A percentile compares a stretch with the other conserved stretches of the same genome.
phyloP scores from a whole-genome alignment of 2,113 vertebrate genomes.

The Chinchilla lanigera region DNA sequence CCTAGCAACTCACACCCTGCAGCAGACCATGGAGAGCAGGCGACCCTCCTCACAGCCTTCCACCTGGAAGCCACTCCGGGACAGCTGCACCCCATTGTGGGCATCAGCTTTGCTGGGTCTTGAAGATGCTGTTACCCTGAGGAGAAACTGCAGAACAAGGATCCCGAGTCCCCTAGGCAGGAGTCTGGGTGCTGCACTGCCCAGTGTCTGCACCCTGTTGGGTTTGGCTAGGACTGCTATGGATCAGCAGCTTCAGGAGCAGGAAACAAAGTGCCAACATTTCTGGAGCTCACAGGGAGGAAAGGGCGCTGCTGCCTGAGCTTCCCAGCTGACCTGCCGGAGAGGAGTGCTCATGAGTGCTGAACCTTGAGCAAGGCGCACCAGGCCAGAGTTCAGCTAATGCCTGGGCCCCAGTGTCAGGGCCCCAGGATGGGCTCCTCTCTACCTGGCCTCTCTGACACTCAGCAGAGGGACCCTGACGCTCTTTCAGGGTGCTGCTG shows the following conservation, averaged over 20 bases:
- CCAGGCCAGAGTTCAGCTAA: rapidly evolving
- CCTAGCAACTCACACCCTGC: too few relatives aligned
- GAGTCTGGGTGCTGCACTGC: not conserved
- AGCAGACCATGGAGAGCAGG: not conserved
- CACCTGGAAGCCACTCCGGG: not conserved
- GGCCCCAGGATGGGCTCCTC: not conserved
- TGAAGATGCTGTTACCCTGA: not conserved
- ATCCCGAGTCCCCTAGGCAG: not conserved
- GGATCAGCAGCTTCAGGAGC: not conserved
- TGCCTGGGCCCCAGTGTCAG: rapidly evolving
- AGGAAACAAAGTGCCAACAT: not conserved
- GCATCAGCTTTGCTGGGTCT: not conserved
- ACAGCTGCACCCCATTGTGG: rapidly evolving
- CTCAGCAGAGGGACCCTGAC: not conserved
- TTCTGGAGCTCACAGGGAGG: not conserved
- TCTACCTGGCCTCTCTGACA: not conserved
- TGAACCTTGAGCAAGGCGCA: not conserved
- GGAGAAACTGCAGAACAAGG: not conserved
- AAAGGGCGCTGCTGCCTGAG: not conserved
- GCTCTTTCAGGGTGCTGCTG: not conserved
- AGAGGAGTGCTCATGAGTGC: rapidly evolving
- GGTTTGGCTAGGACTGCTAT: not conserved
- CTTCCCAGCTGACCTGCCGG: rapidly evolving
- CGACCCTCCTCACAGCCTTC: not conserved
- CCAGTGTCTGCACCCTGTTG: not conserved